Evolutionary conservation across 2,888 invertebrate species (phyloP).

Genomic region (Habroteleia sp.): DNA sequence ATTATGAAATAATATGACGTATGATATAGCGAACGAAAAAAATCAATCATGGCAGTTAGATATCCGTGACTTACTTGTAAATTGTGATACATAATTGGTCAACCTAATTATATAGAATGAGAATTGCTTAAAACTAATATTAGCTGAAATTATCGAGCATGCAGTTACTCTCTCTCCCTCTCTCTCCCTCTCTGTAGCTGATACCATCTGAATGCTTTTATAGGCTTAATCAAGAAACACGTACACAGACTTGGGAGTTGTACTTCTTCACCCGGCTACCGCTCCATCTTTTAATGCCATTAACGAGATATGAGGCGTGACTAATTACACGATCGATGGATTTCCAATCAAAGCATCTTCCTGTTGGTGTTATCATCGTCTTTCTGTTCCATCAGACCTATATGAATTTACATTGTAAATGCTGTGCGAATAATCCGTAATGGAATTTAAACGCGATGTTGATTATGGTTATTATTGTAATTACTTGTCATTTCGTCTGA

Average conservation of each 20-base stretch:
- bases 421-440: slow-evolving; percentile 35
- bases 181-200: too few relatives aligned
- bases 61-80: slow-evolving; percentile 59
- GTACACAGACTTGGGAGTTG: slow-evolving; percentile 14
- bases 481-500: slow-evolving; percentile 43
- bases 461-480: slow-evolving; percentile 56
- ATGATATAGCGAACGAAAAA: too few relatives aligned
- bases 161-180: too few relatives aligned
- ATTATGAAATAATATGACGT: too few relatives aligned
- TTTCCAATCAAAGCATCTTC: slow-evolving; percentile 61
- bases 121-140: slow-evolving; percentile 44
- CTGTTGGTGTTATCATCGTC: slow-evolving; percentile 54
- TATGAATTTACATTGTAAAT: slow-evolving; percentile 54
- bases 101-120: too few relatives aligned
- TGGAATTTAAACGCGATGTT: slow-evolving; percentile 46
- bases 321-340: slow-evolving; percentile 77
- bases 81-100: slow-evolving; percentile 36
- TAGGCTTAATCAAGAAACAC: slow-evolving; percentile 73
- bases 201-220: slow-evolving; percentile 77
- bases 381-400: slow-evolving; percentile 21
- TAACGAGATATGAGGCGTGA: slow-evolving; percentile 79
- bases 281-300: slow-evolving; percentile 67
- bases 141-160: slow-evolving; percentile 66
- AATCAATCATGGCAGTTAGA: slow-evolving; percentile 39
- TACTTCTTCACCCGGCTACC: slow-evolving; percentile 27